Base-by-base conservation (phyloP, 2,888 invertebrate genomes). In the Drosophila maculinotata region DNA sequence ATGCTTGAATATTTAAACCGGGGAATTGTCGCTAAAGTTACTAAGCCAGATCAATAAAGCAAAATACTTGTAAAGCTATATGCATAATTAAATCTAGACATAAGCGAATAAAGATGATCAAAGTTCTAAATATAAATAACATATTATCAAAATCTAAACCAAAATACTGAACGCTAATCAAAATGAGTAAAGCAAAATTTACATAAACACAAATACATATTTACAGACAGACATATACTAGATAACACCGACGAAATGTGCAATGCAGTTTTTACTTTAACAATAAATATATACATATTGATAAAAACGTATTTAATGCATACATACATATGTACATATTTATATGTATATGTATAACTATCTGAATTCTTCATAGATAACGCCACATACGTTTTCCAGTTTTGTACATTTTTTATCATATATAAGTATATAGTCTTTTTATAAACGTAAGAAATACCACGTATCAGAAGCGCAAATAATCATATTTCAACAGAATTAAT, bases 241-340 rank as follows among this genome's bases (percentile, higher is more conserved):
- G n/a, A n/a, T 49, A 66, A 70, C 54, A 56, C 65, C 57, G 62
- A 70, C 45, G 44, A 60, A 69, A 79, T 85, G 89, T 88, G 89
- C 89, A 89, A 89, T 88, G 88, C 83, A 85, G 86, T 74, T 76
- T 79, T 87, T 88, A 88, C 89, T 87, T 87, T 88, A 84, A 60
- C 44, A 53, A 70, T 45, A 67, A 26, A 67, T 15, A 25, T 62
- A 52, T 51, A 62, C 36, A 62, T 42, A 57, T 57, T 36, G 54
- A 63, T 28, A 57, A 31, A 44, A 53, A 15, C 3, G 10, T 45
- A 60, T 26, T 52, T 48, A 60, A 49, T 23, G 47, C 7, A 53
- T 14, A 56, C 26, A 47, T 51, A 41, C 38, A 45, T 42, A 36
- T 45, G n/a, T 42, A 65, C n/a, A 56, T 48, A 35, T 48, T 26